Evolutionary conservation across 35 echinoderm and acorn worm genomes (phyloP).

Genomic region (Antedon bifida): DNA sequence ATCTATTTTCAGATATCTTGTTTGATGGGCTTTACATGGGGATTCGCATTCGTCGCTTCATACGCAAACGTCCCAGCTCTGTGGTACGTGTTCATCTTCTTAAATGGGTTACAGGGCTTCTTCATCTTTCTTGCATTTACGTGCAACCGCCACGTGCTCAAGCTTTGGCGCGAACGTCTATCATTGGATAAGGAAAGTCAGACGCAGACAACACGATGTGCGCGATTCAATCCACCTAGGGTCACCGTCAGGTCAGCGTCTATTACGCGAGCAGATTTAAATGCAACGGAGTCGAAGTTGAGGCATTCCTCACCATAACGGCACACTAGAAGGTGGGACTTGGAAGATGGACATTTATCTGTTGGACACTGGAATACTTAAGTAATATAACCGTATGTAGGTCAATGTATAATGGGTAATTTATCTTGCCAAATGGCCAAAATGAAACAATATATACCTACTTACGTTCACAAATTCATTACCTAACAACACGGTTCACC

Average conservation of each 20-base stretch:
- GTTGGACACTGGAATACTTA: no score
- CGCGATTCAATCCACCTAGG: not conserved
- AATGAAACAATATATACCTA: no score
- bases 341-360: no score
- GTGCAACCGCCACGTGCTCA: not conserved
- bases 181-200: not conserved
- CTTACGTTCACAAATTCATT: no score
- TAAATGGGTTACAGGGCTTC: not conserved
- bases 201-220: not conserved
- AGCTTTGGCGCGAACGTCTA: not conserved
- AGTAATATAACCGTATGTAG: no score
- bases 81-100: slow-evolving; percentile 5
- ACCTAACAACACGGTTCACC: no score
- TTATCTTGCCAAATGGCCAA: no score
- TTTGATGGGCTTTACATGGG: slow-evolving; percentile 11
- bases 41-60: not conserved
- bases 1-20: not conserved
- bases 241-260: not conserved
- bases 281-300: not conserved
- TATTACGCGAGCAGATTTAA: not conserved
- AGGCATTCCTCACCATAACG: no score
- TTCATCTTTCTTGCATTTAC: slow-evolving; percentile 11
- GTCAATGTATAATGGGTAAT: no score
- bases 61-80: not conserved
- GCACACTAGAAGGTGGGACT: no score